Evolutionary conservation across 2,113 vertebrate species (phyloP).

Genomic region (Amphiprion ocellaris): DNA sequence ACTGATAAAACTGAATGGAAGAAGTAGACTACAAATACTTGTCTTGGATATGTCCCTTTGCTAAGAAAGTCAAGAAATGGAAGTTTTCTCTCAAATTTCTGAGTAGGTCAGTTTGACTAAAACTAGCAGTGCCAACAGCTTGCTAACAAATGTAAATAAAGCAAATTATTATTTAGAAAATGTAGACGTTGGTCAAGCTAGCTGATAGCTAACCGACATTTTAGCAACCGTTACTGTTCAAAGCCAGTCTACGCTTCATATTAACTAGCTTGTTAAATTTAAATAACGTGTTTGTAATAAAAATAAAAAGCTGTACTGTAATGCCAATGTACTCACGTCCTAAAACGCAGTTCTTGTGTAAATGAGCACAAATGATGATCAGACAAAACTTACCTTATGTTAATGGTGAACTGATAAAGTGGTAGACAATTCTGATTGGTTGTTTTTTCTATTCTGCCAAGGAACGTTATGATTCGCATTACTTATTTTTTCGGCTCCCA

Average conservation of each 20-base stretch:
- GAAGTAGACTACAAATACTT: no score
- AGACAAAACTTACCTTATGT: no score
- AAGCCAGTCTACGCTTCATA: neutral
- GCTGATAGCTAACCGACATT: neutral
- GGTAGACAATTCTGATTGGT: slow-evolving; percentile 24
- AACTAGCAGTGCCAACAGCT: neutral
- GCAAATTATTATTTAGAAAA: neutral
- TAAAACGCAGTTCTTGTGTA: no score
- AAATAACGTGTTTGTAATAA: no score
- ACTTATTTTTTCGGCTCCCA: no score
- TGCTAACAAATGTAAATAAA: neutral
- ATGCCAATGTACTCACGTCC: neutral
- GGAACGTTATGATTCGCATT: no score
- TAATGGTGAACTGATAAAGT: neutral
- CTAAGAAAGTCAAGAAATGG: neutral
- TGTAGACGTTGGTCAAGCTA: neutral
- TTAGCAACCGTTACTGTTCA: no score
- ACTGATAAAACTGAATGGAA: no score
- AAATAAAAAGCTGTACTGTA: no score
- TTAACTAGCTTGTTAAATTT: neutral
- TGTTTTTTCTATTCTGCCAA: neutral
- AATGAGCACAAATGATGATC: no score
- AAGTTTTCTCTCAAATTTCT: neutral
- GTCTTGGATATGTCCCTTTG: neutral
- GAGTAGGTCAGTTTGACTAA: neutral